Base-by-base conservation (phyloP, 2,888 invertebrate species). In the Automeris io region DNA sequence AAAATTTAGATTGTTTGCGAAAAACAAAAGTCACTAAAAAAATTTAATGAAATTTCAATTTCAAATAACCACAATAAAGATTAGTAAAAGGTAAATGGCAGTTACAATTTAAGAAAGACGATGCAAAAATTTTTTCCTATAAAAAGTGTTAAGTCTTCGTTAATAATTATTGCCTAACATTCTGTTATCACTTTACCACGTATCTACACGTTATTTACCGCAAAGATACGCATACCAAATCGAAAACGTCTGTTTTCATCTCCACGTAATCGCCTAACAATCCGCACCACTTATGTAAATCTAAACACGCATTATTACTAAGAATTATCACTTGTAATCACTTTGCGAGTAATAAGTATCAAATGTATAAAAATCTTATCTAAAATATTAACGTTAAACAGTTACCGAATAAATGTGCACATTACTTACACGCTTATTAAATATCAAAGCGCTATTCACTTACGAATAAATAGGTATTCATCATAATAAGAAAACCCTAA, bases 301-400 rank as follows among this genome's bases (percentile, higher is more conserved):
- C 69, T 75, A 79, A 67, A 77, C 78, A 80, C 79, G 62, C 75
- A 67, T 70, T 83, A 80, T 61, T 51, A 61, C 70, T 80, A 75
- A 65, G 63, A 66, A 61, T 71, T 67, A 85, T 86, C 85, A 85
- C 85, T 77, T 86, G 70, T 73, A 77, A 85, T 85, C 85, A 85
- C 82, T 72, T 81, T 76, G 79, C 78, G 80, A 80, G 75, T 83
- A 73, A 70, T 79, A 81, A 78, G 82, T 86, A 85, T 85, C 85
- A 85, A 86, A 85, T 82, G 85, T 86, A 83, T 85, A 80, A 85
- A 64, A 81, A 80, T 68, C 75, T 83, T 76, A 76, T 57, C 73
- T 77, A 74, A 62, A 70, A 64, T 51, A 45, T 77, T 77, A 77
- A 78, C 67, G 50, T 75, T 75, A 75, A 71, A 75, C 70, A 70